These are phyloP conservation scores for Torymus tubicola DNA, from an alignment of 2,888 invertebrate genomes.

Conservation along the genomic window DNA sequence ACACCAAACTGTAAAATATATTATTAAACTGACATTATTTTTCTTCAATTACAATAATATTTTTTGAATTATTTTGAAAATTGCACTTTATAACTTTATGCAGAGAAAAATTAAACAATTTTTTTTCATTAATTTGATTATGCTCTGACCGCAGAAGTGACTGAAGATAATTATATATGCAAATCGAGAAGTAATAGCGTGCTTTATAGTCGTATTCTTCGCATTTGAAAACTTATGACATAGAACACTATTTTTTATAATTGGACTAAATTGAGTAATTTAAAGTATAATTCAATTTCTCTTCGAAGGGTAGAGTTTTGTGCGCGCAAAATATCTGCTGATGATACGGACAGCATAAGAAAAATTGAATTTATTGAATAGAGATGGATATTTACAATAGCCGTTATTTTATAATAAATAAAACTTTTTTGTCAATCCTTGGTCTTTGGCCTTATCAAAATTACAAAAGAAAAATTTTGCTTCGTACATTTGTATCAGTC, in stretches of 20 bases:
- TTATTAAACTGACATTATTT: too few species aligned
- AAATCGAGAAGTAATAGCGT: background rate
- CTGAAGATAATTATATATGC: background rate
- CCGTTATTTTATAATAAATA: too few species aligned
- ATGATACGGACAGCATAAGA: background rate
- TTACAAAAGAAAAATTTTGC: background rate
- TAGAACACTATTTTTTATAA: background rate
- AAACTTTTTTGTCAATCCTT: background rate
- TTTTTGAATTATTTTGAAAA: too few species aligned
- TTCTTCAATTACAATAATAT: too few species aligned
- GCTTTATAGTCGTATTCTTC: background rate
- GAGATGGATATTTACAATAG: background rate
- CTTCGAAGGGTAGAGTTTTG: background rate
- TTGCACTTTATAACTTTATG: background rate
- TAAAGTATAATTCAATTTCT: too few species aligned
- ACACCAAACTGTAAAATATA: too few species aligned
- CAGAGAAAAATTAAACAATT: background rate
- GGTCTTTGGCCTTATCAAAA: conserved; percentile 10
- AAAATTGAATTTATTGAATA: background rate
- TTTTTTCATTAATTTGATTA: background rate
- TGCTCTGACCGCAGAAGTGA: background rate
- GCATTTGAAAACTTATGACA: background rate
- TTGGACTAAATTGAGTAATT: too few species aligned
- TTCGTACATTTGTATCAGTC: background rate
- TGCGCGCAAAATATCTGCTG: background rate